phyloP scores from a whole-genome alignment of 37 sponge, comb jelly and placozoan species.

The Cladorhizidae sp. region DNA sequence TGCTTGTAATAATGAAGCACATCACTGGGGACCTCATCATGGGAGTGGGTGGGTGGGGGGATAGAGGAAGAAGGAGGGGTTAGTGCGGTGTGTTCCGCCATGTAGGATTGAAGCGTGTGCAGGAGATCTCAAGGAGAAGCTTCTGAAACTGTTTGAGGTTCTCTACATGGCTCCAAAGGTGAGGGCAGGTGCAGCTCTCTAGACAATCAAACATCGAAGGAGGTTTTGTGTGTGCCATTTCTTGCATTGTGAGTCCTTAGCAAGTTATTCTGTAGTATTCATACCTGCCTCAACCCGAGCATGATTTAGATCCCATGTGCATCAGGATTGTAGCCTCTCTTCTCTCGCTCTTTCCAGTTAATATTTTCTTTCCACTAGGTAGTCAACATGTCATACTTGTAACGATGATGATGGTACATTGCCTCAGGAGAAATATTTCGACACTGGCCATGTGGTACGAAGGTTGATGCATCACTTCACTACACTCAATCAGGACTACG shows the following conservation, averaged over 20 bases:
- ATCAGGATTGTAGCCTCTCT: background rate
- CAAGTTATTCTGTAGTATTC: too few relatives aligned
- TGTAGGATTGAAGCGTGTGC: slow-evolving; percentile 40
- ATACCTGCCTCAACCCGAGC: too few relatives aligned
- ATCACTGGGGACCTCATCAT: too few relatives aligned
- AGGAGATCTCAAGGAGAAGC: slow-evolving; percentile 22
- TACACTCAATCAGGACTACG: slow-evolving; percentile 51
- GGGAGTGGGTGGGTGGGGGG: too few relatives aligned
- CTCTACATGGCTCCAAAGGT: slow-evolving; percentile 60
- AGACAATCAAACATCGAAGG: background rate
- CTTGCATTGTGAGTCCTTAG: too few relatives aligned
- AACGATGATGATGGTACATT: too few relatives aligned
- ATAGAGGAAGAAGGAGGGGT: too few relatives aligned
- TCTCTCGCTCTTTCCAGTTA: too few relatives aligned
- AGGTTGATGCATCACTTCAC: slow-evolving; percentile 28
- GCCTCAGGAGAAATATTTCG: slow-evolving; percentile 30
- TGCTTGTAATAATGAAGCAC: too few relatives aligned
- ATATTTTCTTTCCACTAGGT: background rate
- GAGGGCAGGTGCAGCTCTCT: background rate
- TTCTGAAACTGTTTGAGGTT: slow-evolving; percentile 49
- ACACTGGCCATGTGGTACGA: slow-evolving; percentile 21
- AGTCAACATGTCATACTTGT: background rate
- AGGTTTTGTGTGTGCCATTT: too few relatives aligned
- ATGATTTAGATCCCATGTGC: background rate
- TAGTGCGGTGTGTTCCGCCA: background rate